Conservation (phyloP, 2,888 invertebrate genomes). For the Drosophila ochracea region DNA sequence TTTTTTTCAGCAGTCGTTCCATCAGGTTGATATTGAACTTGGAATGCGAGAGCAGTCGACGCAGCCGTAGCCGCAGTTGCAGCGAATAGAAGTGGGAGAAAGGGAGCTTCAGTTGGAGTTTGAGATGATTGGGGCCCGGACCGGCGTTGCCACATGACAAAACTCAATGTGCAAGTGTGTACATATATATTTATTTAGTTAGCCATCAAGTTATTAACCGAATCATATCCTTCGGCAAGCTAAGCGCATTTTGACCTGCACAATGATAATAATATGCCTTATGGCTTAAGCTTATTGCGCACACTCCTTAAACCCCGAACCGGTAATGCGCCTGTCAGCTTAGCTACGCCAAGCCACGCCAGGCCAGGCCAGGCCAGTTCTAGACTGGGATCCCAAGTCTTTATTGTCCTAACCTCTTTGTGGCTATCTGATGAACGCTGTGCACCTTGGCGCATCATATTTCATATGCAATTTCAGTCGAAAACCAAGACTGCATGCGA, state of each 20-base stretch:
- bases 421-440: constrained; percentile 60
- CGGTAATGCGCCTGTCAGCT: constrained; percentile 59
- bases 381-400: constrained; percentile 21
- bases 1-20: constrained; percentile 37
- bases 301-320: constrained; percentile 11
- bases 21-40: constrained; percentile 50
- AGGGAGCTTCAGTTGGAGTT: constrained; percentile 33
- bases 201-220: constrained; percentile 17
- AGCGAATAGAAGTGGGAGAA: constrained; percentile 26
- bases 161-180: constrained; percentile 7
- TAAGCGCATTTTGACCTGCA: constrained; percentile 20
- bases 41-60: constrained; percentile 42
- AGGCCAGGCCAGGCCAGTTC: not conserved
- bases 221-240: constrained; percentile 13
- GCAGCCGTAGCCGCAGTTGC: not conserved
- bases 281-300: constrained; percentile 15
- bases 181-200: constrained; percentile 17
- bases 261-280: constrained; percentile 36
- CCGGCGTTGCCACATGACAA: constrained; percentile 45
- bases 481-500: constrained; percentile 16
- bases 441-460: constrained; percentile 56
- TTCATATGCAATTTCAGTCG: constrained; percentile 61
- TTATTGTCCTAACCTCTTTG: constrained; percentile 52
- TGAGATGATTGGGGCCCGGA: constrained; percentile 8
- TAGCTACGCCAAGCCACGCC: constrained; percentile 14